Percentiles rank a stretch among this genome's conserved stretches.
Evolutionary conservation across 2,797 vertebrate species (phyloP).

Genomic region (Takifugu rubripes): DNA sequence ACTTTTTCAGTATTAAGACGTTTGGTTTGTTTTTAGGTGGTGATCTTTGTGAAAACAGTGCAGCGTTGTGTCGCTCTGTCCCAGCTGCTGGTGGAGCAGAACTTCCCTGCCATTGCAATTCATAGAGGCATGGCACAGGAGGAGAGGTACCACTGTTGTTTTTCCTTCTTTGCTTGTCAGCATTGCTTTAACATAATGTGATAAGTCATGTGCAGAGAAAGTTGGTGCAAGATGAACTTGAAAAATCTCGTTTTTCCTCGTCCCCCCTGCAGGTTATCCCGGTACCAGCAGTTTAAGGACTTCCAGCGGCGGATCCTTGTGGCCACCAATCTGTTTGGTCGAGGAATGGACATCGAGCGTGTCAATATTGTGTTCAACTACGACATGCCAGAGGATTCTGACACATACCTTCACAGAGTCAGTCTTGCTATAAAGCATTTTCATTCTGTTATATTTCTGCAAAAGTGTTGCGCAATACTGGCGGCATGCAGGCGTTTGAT

Average conservation of each 20-base stretch:
- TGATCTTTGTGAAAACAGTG: constrained; percentile 88
- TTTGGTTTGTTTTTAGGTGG: constrained; percentile 65
- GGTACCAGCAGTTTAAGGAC: constrained; percentile 90
- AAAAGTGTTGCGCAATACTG: no score
- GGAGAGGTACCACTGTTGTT: constrained; percentile 72
- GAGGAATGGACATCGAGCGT: constrained; percentile 89
- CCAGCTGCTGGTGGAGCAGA: constrained; percentile 87
- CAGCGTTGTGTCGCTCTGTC: constrained; percentile 85
- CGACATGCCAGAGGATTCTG: constrained; percentile 88
- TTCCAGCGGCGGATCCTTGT: constrained; percentile 87
- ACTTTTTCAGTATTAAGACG: neutral
- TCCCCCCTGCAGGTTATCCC: constrained; percentile 72
- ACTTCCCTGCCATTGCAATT: constrained; percentile 87
- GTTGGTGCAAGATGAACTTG: neutral
- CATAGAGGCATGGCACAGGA: constrained; percentile 86
- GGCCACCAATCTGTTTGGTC: constrained; percentile 86
- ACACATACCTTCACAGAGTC: constrained; percentile 88
- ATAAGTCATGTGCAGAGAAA: no score
- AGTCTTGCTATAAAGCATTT: constrained; percentile 19
- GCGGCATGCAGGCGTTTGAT: no score
- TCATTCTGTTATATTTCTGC: no score
- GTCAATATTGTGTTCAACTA: constrained; percentile 92
- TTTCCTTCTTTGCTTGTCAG: neutral
- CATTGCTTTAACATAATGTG: neutral
- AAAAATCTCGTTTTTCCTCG: neutral